phyloP scores from a whole-genome alignment of 2,888 invertebrate genomes.

The Sinopyrophorus schimmeli region DNA sequence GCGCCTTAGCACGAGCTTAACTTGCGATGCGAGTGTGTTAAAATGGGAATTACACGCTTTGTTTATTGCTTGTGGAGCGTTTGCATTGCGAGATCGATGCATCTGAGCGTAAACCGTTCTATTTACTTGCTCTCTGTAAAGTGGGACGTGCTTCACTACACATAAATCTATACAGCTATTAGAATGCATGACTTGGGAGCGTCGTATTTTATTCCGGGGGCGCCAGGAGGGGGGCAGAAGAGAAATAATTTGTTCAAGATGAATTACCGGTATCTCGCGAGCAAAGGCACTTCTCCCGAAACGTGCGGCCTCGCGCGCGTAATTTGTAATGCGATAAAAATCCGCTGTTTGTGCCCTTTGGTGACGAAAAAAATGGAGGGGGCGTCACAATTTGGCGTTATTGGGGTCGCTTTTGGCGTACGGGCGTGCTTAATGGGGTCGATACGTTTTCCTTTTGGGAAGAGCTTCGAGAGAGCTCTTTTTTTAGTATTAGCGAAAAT shows the following conservation, averaged over 20 bases:
- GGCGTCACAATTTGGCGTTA: background rate
- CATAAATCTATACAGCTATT: slow-evolving; percentile 11
- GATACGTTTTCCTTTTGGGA: background rate
- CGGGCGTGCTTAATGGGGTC: too few species aligned
- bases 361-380: too few species aligned
- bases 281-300: background rate
- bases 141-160: slow-evolving; percentile 1
- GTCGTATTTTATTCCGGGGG: slow-evolving; percentile 6
- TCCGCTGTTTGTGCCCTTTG: too few species aligned
- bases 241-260: slow-evolving; percentile 13
- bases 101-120: slow-evolving; percentile 1
- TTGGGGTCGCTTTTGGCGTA: too few species aligned
- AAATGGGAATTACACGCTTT: slow-evolving; percentile 23
- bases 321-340: background rate
- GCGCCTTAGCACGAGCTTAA: too few species aligned
- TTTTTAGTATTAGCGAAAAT: slow-evolving; percentile 10
- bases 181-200: slow-evolving; percentile 9
- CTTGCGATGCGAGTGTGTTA: too few species aligned
- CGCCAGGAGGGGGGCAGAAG: slow-evolving; percentile 4
- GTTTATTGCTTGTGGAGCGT: slow-evolving; percentile 12
- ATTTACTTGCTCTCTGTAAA: slow-evolving; percentile 2
- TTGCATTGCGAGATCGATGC: slow-evolving; percentile 6
- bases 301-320: background rate
- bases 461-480: slow-evolving; percentile 1
- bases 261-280: slow-evolving; percentile 6